These are phyloP conservation scores for Catharus minimus DNA, from an alignment of 2,113 vertebrate genomes.

Conservation along the genomic window DNA sequence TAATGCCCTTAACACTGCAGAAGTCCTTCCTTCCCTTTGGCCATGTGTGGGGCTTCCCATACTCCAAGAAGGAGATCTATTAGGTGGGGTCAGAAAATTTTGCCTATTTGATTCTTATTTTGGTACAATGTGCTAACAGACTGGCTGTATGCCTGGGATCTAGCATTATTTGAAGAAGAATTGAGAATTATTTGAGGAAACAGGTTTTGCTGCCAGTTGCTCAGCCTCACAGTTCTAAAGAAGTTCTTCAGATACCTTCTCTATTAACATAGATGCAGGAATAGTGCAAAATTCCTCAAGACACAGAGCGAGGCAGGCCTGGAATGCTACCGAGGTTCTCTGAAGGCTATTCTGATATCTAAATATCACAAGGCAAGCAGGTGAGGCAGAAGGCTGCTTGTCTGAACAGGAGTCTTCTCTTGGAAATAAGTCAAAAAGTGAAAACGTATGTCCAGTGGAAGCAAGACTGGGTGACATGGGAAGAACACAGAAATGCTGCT, in stretches of 20 bases:
- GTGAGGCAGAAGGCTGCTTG: not conserved
- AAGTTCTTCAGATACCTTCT: not conserved
- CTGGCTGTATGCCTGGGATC: not conserved
- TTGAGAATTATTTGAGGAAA: not conserved
- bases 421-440: not conserved
- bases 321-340: not conserved
- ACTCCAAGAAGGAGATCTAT: not conserved
- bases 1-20: not conserved
- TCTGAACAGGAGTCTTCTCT: not conserved
- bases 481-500: not conserved
- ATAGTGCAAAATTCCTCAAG: not conserved
- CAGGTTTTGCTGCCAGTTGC: not conserved
- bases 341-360: not conserved
- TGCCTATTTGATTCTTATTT: not conserved
- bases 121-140: rapidly evolving
- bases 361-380: not conserved
- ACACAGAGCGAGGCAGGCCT: not conserved
- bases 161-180: not conserved
- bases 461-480: not conserved
- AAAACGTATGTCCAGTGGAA: not conserved
- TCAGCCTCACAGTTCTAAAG: not conserved
- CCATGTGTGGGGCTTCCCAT: rapidly evolving
- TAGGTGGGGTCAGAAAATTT: not conserved
- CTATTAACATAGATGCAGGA: not conserved
- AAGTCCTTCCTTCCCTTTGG: not conserved